phyloP scores from a whole-genome alignment of 2,113 vertebrate species.

The Centrocercus urophasianus region DNA sequence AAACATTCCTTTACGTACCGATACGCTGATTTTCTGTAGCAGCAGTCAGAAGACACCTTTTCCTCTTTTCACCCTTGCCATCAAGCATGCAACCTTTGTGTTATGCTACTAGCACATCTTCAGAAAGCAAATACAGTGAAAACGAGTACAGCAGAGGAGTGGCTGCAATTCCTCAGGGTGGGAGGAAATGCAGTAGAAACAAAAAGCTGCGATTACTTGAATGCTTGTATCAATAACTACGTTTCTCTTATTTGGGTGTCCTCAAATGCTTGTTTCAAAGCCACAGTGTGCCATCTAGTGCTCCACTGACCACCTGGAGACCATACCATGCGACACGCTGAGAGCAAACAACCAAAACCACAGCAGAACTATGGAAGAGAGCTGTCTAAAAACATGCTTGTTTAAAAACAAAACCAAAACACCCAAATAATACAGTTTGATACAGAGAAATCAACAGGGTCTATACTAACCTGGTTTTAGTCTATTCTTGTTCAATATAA shows the following conservation, averaged over 20 bases:
- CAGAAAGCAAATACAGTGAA: conserved; percentile 20
- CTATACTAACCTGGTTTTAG: not conserved
- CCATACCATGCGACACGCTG: fast-evolving
- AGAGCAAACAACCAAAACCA: not conserved
- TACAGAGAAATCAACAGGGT: not conserved
- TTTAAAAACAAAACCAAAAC: too few species aligned
- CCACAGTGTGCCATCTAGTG: conserved; percentile 77
- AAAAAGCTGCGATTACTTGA: not conserved
- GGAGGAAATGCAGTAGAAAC: not conserved
- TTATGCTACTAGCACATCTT: not conserved
- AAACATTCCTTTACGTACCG: not conserved
- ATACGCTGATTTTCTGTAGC: not conserved
- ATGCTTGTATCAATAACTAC: not conserved
- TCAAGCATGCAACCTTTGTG: not conserved
- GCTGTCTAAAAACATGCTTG: not conserved
- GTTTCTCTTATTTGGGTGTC: not conserved
- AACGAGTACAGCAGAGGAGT: not conserved
- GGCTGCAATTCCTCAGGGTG: not conserved
- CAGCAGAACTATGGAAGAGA: not conserved
- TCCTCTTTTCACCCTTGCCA: not conserved
- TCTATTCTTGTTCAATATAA: not conserved
- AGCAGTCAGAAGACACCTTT: not conserved
- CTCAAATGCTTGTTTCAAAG: conserved; percentile 3
- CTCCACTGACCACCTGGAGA: not conserved
- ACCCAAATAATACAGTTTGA: not conserved